Base-by-base conservation (phyloP, 1,140 invertebrate genomes). In the Drosophila triauraria region DNA sequence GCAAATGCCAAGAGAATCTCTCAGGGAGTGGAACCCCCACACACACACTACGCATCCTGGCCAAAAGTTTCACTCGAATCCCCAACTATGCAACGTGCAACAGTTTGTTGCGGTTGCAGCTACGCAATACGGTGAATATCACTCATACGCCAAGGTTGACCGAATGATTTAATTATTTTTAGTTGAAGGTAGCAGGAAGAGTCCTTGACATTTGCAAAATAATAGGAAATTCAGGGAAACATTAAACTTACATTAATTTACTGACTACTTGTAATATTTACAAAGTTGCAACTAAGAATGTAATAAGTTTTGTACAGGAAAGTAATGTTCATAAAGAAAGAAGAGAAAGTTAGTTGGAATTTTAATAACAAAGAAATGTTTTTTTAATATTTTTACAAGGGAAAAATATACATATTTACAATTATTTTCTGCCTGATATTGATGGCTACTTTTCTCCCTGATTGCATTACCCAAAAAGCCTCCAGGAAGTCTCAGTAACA, bases 391-490 rank as follows among this genome's bases (percentile, higher is more conserved):
- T 9, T 32, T 9, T 2, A 32, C 0, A 0, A 2, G 3, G 2
- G 1, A 10, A 10, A 30, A 7, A 7, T 7, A 32, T 32, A 32
- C 9, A 32, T 32, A 32, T 32, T 32, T 32, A 32, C 32, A 32
- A 30, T 58, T 58, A 58, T 25, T 10, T 27, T 23, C 15, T 27
- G 38, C 23, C n/a, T 43, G 25, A 65, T 62, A 65, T 65, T 62
- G 59, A 20, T 8, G 40, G 12, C 27, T 35, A 44, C 57, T 44
- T 62, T n/a, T 44, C 7, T 2, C 0, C 12, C 10, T 7, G n/a
- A 64, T 64, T 42, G 8, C 20, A 65, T 62, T 62, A 44, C 4
- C 5, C 40, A 23, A 42, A 12, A 43, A 13, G 27, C 27, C 27
- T 5, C 15, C 25, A 17, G 10, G 23, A 44, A 17, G 30, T 17